phyloP scores from a whole-genome alignment of 2,888 invertebrate species.

The Drosophila lutescens region DNA sequence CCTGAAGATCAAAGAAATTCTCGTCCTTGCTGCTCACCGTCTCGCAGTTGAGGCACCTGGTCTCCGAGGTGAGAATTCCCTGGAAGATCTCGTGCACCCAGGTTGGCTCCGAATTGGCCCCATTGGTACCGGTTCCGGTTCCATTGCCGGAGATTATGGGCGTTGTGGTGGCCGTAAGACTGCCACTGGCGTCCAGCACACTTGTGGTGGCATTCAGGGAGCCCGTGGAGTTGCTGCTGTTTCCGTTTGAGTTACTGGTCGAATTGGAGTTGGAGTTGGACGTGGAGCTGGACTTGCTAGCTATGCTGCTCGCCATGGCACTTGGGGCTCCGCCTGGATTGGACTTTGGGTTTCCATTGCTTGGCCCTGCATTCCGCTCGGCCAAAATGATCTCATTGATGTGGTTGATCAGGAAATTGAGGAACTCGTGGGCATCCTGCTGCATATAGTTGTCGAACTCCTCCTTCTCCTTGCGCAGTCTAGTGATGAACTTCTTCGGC shows the following conservation, averaged over 20 bases:
- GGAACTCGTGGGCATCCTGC: slow-evolving; percentile 99
- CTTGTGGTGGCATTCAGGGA: slow-evolving; percentile 74
- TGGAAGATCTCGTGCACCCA: slow-evolving; percentile 99
- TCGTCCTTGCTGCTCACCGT: slow-evolving; percentile 99
- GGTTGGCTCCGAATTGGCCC: slow-evolving; percentile 91
- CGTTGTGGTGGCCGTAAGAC: slow-evolving; percentile 66
- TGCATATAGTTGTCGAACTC: slow-evolving; percentile 99
- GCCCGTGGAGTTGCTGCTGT: slow-evolving; percentile 79
- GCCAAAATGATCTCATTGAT: slow-evolving; percentile 99
- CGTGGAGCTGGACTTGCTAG: slow-evolving; percentile 48
- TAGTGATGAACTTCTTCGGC: slow-evolving; percentile 99
- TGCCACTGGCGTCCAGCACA: slow-evolving; percentile 60
- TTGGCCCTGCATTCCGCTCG: slow-evolving; percentile 84
- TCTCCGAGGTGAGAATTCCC: slow-evolving; percentile 99
- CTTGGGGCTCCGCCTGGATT: slow-evolving; percentile 15
- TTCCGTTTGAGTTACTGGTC: slow-evolving; percentile 79
- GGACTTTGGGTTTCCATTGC: slow-evolving; percentile 31
- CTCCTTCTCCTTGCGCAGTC: slow-evolving; percentile 99
- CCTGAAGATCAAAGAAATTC: slow-evolving; percentile 99
- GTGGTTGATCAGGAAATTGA: slow-evolving; percentile 99
- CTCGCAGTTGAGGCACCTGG: slow-evolving; percentile 99
- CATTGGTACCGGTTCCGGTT: slow-evolving; percentile 75
- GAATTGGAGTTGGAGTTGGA: slow-evolving; percentile 61
- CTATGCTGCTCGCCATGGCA: slow-evolving; percentile 42
- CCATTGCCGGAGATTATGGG: slow-evolving; percentile 51